A percentile compares a stretch with the other conserved stretches of the same genome.
phyloP scores from a whole-genome alignment of 1,140 invertebrate genomes.

The Calephelis virginiensis region DNA sequence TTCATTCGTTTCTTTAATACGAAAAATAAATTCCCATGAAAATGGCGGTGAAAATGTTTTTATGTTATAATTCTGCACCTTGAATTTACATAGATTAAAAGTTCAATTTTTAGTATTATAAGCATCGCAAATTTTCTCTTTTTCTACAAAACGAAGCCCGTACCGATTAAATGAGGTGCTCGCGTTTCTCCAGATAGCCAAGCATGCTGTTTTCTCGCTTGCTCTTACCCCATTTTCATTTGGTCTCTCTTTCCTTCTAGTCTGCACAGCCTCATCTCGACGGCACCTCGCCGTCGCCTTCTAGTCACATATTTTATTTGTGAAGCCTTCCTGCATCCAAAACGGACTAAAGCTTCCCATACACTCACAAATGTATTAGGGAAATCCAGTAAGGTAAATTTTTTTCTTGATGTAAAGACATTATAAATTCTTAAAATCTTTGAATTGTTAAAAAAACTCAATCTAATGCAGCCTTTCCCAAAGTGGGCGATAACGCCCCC shows the following conservation, averaged over 20 bases:
- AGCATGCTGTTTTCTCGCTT: conserved; percentile 47
- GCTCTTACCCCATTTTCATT: conserved; percentile 27
- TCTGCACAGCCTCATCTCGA: conserved; percentile 69
- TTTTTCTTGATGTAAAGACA: too few species aligned
- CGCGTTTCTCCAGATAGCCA: conserved; percentile 76
- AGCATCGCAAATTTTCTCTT: conserved; percentile 61
- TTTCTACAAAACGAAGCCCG: conserved; percentile 71
- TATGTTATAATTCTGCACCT: not conserved
- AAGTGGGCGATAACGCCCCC: too few species aligned
- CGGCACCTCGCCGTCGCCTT: conserved; percentile 72
- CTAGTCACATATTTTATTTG: conserved; percentile 79
- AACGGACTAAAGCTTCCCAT: conserved; percentile 62
- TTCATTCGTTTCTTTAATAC: too few species aligned
- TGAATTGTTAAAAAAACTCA: too few species aligned
- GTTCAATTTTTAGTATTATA: conserved; percentile 24
- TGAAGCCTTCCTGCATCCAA: conserved; percentile 74
- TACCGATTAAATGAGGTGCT: conserved; percentile 78
- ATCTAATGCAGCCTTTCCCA: too few species aligned
- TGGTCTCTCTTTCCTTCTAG: conserved; percentile 44
- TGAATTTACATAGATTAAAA: conserved; percentile 24
- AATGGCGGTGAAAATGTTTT: too few species aligned
- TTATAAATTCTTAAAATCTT: too few species aligned
- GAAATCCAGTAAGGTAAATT: too few species aligned
- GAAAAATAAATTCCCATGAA: too few species aligned
- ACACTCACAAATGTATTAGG: conserved; percentile 32